Evolutionary conservation across 2,113 vertebrate species (phyloP).

Genomic region (Heterocephalus glaber): DNA sequence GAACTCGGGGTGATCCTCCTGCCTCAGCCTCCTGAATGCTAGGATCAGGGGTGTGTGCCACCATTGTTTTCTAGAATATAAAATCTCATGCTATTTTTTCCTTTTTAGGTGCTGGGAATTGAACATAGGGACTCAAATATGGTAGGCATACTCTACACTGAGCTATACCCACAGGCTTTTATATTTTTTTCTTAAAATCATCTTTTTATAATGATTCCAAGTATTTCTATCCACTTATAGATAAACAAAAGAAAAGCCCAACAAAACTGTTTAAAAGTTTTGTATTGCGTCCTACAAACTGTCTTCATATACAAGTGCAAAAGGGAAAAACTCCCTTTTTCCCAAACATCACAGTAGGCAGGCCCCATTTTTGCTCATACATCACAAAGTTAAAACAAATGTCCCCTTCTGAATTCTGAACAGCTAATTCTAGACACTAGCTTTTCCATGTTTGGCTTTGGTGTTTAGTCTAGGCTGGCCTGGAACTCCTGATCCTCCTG

Average conservation of each 20-base stretch:
- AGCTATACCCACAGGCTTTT: not conserved
- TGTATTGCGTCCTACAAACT: slow-evolving; percentile 74
- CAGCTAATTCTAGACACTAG: slow-evolving; percentile 1
- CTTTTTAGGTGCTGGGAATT: not conserved
- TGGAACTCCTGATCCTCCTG: not conserved
- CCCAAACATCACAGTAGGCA: slow-evolving; percentile 1
- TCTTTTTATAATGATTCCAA: not conserved
- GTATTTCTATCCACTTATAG: not conserved
- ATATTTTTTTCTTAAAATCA: not conserved
- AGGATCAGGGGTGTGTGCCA: not conserved
- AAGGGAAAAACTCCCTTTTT: not conserved
- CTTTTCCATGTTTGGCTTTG: not conserved
- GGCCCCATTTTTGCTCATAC: not conserved
- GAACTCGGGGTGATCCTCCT: not conserved
- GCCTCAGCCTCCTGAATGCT: not conserved
- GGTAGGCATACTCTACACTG: not conserved
- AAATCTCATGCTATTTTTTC: not conserved
- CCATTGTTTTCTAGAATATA: not conserved
- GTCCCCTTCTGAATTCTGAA: slow-evolving; percentile 19
- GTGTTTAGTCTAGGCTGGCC: not conserved
- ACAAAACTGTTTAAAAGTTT: slow-evolving; percentile 53
- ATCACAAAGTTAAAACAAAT: not conserved
- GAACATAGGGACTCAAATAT: not conserved
- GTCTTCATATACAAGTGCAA: slow-evolving; percentile 37
- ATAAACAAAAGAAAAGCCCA: slow-evolving; percentile 29